phyloP scores from a whole-genome alignment of 2,888 invertebrate genomes.

The Drosophila macrospina region DNA sequence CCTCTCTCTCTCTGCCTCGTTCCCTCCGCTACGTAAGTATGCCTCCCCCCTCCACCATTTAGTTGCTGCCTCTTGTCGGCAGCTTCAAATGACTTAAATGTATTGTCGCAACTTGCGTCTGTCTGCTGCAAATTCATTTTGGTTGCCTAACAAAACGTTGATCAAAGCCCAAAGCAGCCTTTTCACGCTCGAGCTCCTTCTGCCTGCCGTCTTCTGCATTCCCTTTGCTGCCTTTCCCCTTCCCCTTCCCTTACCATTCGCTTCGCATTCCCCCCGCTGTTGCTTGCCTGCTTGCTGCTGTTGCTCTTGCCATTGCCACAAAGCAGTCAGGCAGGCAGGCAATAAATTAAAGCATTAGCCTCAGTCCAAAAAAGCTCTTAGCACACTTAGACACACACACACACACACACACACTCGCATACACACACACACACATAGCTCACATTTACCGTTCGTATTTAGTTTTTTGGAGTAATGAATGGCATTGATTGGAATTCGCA shows the following conservation, averaged over 20 bases:
- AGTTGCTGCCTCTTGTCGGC: slow-evolving; percentile 17
- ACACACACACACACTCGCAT: slow-evolving; percentile 27
- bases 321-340: slow-evolving; percentile 74
- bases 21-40: background rate
- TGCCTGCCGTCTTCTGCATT: slow-evolving; percentile 20
- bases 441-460: slow-evolving; percentile 70
- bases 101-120: slow-evolving; percentile 62
- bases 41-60: slow-evolving; percentile 15
- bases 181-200: slow-evolving; percentile 76
- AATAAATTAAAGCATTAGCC: slow-evolving; percentile 79
- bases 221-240: background rate
- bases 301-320: slow-evolving; percentile 46
- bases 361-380: slow-evolving; percentile 74
- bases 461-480: slow-evolving; percentile 79
- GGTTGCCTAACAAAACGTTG: slow-evolving; percentile 81
- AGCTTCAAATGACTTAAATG: slow-evolving; percentile 61
- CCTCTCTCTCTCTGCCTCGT: background rate
- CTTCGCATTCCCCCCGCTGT: too few relatives aligned
- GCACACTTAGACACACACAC: slow-evolving; percentile 32
- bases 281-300: background rate
- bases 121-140: slow-evolving; percentile 74
- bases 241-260: background rate
- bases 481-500: slow-evolving; percentile 78
- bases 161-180: slow-evolving; percentile 80
- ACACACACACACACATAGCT: slow-evolving; percentile 17